Conservation (phyloP, 2,113 vertebrate species). For the Verasper variegatus region DNA sequence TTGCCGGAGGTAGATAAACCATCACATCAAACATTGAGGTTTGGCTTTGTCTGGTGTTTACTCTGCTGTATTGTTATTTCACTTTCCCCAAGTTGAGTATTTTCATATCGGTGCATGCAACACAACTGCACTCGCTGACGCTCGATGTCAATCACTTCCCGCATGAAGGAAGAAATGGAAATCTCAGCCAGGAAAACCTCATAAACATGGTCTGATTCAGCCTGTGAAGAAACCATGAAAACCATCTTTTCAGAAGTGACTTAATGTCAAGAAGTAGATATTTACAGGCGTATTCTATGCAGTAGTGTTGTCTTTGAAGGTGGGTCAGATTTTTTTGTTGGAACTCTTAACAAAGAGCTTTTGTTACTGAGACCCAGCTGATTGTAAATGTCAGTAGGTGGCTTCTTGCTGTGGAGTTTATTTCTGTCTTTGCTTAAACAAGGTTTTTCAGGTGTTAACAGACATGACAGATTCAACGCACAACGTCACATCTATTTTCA, state of each 20-base stretch:
- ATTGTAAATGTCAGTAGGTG: not conserved
- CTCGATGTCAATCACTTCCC: slow-evolving; percentile 26
- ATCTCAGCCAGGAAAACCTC: slow-evolving; percentile 3
- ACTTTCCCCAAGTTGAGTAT: slow-evolving; percentile 10
- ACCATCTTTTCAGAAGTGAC: not conserved
- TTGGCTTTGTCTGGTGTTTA: not conserved
- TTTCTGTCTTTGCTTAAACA: not conserved
- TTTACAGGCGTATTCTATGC: not conserved
- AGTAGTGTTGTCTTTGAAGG: not conserved
- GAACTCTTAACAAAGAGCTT: not conserved
- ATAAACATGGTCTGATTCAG: slow-evolving; percentile 1
- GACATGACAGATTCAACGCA: slow-evolving; percentile 15
- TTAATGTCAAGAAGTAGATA: not conserved
- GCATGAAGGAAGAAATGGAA: slow-evolving; percentile 12
- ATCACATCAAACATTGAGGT: slow-evolving; percentile 12
- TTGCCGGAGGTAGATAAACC: slow-evolving; percentile 7
- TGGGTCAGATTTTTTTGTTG: not conserved
- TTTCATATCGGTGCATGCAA: slow-evolving; percentile 20
- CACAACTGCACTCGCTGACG: not conserved
- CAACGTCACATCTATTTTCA: slow-evolving; percentile 34
- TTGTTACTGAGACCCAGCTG: not conserved
- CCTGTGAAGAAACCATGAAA: not conserved
- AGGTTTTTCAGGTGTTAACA: slow-evolving; percentile 3
- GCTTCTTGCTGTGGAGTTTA: not conserved
- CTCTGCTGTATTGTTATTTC: slow-evolving; percentile 6